Evolutionary conservation across 2,113 vertebrate species (phyloP).

Genomic region (Sisor rabdophorus): DNA sequence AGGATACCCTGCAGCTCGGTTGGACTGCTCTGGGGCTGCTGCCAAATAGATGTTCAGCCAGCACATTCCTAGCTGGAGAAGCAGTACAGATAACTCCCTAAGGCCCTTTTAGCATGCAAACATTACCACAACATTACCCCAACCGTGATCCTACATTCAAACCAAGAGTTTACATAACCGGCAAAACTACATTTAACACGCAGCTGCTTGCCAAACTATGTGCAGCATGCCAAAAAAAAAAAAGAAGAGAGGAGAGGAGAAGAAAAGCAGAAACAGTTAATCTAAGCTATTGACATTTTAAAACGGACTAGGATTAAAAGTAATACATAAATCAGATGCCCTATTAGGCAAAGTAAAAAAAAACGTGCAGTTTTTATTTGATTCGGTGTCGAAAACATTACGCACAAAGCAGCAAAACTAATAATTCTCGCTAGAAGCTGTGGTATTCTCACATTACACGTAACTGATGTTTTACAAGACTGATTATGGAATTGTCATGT

Average conservation of each 20-base stretch:
- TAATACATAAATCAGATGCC: neutral
- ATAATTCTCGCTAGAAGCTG: neutral
- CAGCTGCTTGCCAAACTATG: constrained; percentile 27
- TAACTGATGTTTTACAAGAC: neutral
- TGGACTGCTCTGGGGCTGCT: constrained; percentile 50
- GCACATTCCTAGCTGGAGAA: constrained; percentile 61
- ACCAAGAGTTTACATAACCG: constrained; percentile 36
- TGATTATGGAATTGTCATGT: too few species aligned
- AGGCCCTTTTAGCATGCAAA: constrained; percentile 50
- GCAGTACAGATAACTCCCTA: constrained; percentile 41
- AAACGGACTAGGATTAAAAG: constrained; percentile 1
- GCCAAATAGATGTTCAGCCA: constrained; percentile 70
- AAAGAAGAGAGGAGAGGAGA: constrained; percentile 1
- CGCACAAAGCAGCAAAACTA: neutral
- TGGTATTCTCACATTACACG: neutral
- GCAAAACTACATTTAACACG: constrained; percentile 40
- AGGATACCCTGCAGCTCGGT: constrained; percentile 51
- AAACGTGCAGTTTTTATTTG: too few species aligned
- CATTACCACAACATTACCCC: constrained; percentile 43
- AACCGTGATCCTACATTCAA: constrained; percentile 30
- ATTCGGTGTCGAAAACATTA: too few species aligned
- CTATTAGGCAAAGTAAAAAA: neutral
- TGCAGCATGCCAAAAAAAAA: constrained; percentile 34
- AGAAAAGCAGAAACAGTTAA: constrained; percentile 16
- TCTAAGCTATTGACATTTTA: constrained; percentile 2